Evolutionary conservation across 92 coral and sea anemone species (phyloP), one percentile per base, ranked within the genome.

Genomic region (Zoanthus gigantus): DNA sequence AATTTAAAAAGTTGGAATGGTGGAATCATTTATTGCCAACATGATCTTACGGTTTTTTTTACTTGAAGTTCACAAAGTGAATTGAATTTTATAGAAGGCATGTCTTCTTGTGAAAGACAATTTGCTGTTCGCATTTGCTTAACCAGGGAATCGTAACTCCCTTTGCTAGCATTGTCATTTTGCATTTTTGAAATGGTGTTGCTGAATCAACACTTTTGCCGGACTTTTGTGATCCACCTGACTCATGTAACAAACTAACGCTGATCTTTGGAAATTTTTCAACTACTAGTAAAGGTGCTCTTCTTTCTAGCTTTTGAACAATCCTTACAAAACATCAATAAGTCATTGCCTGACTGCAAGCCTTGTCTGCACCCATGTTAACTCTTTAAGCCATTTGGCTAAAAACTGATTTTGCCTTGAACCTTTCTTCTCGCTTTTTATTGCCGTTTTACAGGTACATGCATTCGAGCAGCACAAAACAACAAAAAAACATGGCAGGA

Each of bases 351-450:
- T 2, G 90, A 76, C 17, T 78, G 84, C 29, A 23, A 23, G 23
- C 23, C 90, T 71, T 13, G 90, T 87, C 66, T 48, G 85, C 79
- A 57, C 14, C 63, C 63, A 57, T 57, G 14, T 15, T 1, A 86
- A 78, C 65, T 76, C 84, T 76, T 86, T 86, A 56, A 86, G 84
- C 77, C 84, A 77, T 86, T 86, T 86, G 75, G 76, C 89, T 46
- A 77, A 86, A 65, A 85, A 85, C 37, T 37, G 75, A 75, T 60
- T 75, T 75, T 86, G 83, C 47, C 87, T 67, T 67, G 63, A 7
- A 42, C 77, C 87, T 77, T 67, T 83, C 68, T 68, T 77, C 67
- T 4, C 58, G 87, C 68, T 83, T 63, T 67, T 83, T 10, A 74
- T 29, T 10, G 46, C 63, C 63, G 12, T 11, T 10, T 57, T 7